These are phyloP conservation scores for Ichneumon xanthorius DNA, from an alignment of 2,888 invertebrate species.

Conservation along the genomic window DNA sequence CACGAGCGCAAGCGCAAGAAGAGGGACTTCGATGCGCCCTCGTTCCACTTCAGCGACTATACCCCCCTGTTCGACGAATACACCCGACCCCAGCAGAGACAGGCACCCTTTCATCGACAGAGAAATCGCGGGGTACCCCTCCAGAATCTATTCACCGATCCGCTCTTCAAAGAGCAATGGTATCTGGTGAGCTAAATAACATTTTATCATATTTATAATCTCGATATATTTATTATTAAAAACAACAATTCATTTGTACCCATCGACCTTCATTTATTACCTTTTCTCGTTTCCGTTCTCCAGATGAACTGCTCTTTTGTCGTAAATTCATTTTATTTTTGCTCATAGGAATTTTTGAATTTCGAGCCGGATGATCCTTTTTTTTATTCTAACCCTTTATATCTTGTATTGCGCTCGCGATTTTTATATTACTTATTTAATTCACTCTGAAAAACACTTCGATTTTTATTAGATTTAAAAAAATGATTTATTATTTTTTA, in stretches of 20 bases:
- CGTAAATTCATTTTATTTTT: background rate
- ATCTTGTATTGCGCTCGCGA: too few relatives aligned
- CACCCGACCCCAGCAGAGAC: slow-evolving; percentile 85
- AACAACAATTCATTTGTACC: slow-evolving; percentile 23
- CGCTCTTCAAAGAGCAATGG: slow-evolving; percentile 98
- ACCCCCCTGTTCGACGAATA: slow-evolving; percentile 81
- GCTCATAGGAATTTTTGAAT: too few relatives aligned
- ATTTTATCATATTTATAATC: slow-evolving; percentile 13
- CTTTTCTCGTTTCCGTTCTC: background rate
- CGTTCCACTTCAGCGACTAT: slow-evolving; percentile 84
- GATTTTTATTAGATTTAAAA: too few relatives aligned
- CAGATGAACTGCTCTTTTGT: background rate
- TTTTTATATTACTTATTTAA: too few relatives aligned
- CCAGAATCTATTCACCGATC: slow-evolving; percentile 93
- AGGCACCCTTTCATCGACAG: slow-evolving; percentile 80
- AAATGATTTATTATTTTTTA: too few relatives aligned
- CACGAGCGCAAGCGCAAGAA: slow-evolving; percentile 94
- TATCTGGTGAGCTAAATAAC: slow-evolving; percentile 93
- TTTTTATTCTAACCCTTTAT: too few relatives aligned
- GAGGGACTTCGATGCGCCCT: slow-evolving; percentile 90
- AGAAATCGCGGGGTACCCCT: slow-evolving; percentile 82
- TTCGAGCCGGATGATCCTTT: too few relatives aligned
- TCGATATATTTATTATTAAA: background rate
- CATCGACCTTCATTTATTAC: slow-evolving; percentile 4
- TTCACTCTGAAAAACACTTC: too few relatives aligned